phyloP scores from a whole-genome alignment of 2,888 invertebrate genomes.

The Lucinisca nassula region DNA sequence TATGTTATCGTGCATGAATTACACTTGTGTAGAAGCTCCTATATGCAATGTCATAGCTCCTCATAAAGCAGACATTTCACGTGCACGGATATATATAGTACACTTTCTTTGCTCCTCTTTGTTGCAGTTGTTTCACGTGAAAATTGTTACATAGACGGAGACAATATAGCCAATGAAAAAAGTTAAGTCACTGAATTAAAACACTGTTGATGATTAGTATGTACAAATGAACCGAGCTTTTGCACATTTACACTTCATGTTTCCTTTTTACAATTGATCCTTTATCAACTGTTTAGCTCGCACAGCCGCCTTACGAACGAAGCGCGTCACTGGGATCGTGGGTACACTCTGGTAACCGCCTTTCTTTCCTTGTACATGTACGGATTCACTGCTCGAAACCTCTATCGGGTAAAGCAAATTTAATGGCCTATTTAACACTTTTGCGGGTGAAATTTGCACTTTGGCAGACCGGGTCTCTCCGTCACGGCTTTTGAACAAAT shows the following conservation, averaged over 20 bases:
- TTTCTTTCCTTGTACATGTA: not conserved
- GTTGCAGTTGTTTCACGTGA: not conserved
- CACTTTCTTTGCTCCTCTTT: not conserved
- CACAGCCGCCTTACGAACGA: not conserved
- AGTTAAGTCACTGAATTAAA: not conserved
- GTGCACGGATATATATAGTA: not conserved
- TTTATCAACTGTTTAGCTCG: not conserved
- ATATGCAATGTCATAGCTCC: no score
- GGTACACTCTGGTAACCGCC: no score
- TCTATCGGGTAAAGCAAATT: constrained; percentile 27
- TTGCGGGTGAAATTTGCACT: not conserved
- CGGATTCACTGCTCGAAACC: not conserved
- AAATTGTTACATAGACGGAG: not conserved
- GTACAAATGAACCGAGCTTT: not conserved
- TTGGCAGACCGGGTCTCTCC: constrained; percentile 10
- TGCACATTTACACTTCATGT: not conserved
- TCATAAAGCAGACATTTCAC: not conserved
- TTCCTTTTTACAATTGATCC: not conserved
- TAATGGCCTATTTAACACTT: constrained; percentile 16
- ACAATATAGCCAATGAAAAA: not conserved
- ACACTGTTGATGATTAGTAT: not conserved
- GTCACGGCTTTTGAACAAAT: constrained; percentile 14
- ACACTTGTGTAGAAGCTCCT: no score
- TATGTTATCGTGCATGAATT: no score
- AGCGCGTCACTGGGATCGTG: not conserved